Base-by-base conservation (phyloP, 2,113 vertebrate genomes). In the Pomatostomus ruficeps region DNA sequence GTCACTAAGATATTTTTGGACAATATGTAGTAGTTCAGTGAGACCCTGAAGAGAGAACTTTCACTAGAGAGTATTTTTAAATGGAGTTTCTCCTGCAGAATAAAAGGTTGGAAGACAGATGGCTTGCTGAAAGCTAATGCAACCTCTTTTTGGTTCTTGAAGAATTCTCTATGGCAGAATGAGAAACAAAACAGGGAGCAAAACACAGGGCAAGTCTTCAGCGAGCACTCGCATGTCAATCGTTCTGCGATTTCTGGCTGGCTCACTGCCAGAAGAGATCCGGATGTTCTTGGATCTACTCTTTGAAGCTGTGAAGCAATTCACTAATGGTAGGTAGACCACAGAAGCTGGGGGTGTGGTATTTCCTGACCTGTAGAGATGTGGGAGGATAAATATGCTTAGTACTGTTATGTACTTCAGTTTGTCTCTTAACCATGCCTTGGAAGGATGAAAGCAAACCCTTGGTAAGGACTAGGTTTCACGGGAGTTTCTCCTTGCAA, bases 121-220 rank as follows among this genome's bases (percentile, higher is more conserved):
- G 52, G 13, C 49, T 52, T 95, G 36, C 85, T 68, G 79, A 87
- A 89, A 87, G 35, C 75, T 91, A 93, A 97, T 43, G 29, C 58
- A 85, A 58, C 7, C 26, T 92, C 45, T 91, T 76, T 96, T 89
- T 92, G 81, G 23, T 52, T 91, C 68, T 97, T 96, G 26, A 97
- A 99, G 99, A 97, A 98, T 99, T 97, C 97, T 99, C 33, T 99
- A 98, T 43, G 99, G 99, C 11, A 98, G 99, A 51, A 99, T 99
- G 98, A 98, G 98, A 96, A 98, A 98, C 77, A 99, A 99, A 98
- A 98, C 98, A 4, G 98, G 99, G 70, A 99, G 96, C 92, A 99
- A 98, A 98, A 99, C 99, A 18, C 99, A 99, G 93, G 99, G 99
- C 46, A 99, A 98, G 82, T 97, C 99, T 11, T 97, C 97, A 7